Evolutionary conservation across 2,888 invertebrate species (phyloP), one percentile per base, ranked within the genome.

Genomic region (Conchocele bisecta): DNA sequence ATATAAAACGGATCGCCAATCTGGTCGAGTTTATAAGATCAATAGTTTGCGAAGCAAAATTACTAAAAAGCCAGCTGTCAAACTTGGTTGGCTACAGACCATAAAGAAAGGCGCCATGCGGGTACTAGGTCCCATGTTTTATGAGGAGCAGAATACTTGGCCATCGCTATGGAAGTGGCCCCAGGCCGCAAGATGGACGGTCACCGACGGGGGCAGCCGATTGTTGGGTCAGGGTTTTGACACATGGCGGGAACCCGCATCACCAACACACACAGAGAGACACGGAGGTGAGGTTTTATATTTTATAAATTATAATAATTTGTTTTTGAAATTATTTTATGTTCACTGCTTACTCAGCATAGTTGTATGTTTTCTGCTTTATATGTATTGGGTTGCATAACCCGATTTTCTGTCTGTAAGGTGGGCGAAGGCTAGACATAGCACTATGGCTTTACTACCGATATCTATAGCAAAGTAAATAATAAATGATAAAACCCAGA

Each of bases 31-130:
- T n/a, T n/a, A n/a, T n/a, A n/a, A n/a, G n/a, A n/a, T n/a, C n/a
- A n/a, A n/a, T n/a, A n/a, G n/a, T n/a, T n/a, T n/a, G n/a, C n/a
- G n/a, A n/a, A n/a, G n/a, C n/a, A n/a, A 20, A 7, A n/a, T 20
- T 13, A 24, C 15, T 28, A 26, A 24, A 13, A 24, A 41, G 26
- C 29, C n/a, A 20, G 15, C 3, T 33, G 31, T 33, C 20, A 51
- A 51, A 51, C 51, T 35, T 3, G 17, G 24, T 24, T 31, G 31
- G 22, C n/a, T 63, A 20, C 31, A 58, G 17, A 29, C 39, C 33
- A 6, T 58, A 15, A 69, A 69, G 46, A 28, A 41, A 7, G 39
- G 31, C 13, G 69, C 63, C 37, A 69, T 69, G 69, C 63, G 51
- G 39, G 60, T 69, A 20, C 20, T 69, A 9, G 50, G 57, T 6